A percentile compares a stretch with the other conserved stretches of the same genome.
phyloP scores from a whole-genome alignment of 2,888 invertebrate species.

The Morinoia aosen region DNA sequence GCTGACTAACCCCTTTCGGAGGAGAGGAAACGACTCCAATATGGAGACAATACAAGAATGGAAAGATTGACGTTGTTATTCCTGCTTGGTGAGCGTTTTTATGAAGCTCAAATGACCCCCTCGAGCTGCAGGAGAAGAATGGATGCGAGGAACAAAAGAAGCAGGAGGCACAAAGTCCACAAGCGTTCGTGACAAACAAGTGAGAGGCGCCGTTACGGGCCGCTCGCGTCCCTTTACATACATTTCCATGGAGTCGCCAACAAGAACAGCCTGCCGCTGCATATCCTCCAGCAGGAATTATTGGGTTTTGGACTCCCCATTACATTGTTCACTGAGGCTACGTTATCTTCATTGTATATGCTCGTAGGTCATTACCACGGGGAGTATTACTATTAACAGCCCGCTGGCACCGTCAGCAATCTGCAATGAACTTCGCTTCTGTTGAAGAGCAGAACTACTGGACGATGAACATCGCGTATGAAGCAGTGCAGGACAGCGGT shows the following conservation, averaged over 20 bases:
- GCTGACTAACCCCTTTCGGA: not conserved
- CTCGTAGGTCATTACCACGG: not conserved
- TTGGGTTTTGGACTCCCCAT: not conserved
- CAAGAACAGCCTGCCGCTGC: not conserved
- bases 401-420: not conserved
- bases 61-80: not conserved
- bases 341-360: not conserved
- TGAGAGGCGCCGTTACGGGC: not conserved
- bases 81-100: not conserved
- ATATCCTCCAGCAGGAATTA: not conserved
- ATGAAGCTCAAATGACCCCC: not conserved
- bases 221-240: not conserved
- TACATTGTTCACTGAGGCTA: not conserved
- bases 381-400: not conserved
- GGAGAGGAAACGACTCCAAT: not conserved
- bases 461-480: not conserved
- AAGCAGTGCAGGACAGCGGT: not conserved
- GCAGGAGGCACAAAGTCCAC: not conserved
- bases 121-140: not conserved
- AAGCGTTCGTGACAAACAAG: not conserved
- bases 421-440: not conserved
- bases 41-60: not conserved
- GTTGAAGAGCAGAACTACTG: not conserved
- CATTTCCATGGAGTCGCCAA: not conserved
- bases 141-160: not conserved